Percentiles rank a stretch among this genome's conserved stretches.
Evolutionary conservation across 2,113 vertebrate species (phyloP).

Genomic region (Nothoprocta perdicaria): DNA sequence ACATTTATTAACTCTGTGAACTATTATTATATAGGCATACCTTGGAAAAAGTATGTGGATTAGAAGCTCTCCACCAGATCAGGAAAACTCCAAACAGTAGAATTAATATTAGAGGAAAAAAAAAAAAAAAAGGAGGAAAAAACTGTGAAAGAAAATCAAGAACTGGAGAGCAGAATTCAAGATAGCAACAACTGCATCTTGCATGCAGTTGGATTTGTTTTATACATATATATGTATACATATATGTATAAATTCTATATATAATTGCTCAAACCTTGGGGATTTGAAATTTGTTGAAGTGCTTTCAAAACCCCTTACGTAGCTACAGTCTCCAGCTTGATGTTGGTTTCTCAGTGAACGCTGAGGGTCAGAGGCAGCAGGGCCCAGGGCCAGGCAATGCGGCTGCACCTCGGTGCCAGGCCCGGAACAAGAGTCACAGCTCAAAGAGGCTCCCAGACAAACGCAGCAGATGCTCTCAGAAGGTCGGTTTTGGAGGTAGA

Average conservation of each 20-base stretch:
- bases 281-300: neutral
- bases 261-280: neutral
- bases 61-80: neutral
- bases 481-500: neutral
- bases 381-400: neutral
- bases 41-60: neutral
- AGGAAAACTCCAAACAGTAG: neutral
- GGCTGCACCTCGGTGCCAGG: neutral
- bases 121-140: neutral
- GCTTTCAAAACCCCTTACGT: neutral
- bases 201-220: neutral
- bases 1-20: neutral
- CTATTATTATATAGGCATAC: neutral
- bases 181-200: too few relatives aligned
- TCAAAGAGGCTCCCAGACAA: neutral
- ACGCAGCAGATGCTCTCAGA: neutral
- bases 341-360: neutral
- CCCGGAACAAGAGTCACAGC: neutral
- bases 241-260: too few relatives aligned
- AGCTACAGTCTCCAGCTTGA: neutral
- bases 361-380: neutral
- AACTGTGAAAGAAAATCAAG: neutral
- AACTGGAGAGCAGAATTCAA: neutral
- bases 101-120: neutral
- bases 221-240: accelerated